These are phyloP conservation scores for Rhopalosiphum nymphaeae DNA, from an alignment of 2,888 invertebrate species.

Conservation along the genomic window DNA sequence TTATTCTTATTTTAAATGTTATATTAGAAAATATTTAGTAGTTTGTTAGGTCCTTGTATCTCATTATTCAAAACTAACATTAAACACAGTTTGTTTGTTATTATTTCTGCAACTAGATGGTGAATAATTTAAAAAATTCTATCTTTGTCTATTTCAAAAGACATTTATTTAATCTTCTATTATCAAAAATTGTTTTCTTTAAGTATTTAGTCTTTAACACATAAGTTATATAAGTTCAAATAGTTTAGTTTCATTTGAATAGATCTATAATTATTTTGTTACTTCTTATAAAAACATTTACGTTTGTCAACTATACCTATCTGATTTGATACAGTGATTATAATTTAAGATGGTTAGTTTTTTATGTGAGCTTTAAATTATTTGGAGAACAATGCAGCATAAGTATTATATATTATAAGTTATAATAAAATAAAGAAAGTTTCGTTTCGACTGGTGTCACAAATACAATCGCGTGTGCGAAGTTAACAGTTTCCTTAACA, in stretches of 20 bases:
- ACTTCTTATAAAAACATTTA: not conserved
- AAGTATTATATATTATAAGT: slow-evolving; percentile 25
- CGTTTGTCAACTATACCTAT: not conserved
- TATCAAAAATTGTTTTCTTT: not conserved
- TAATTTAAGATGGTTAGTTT: slow-evolving; percentile 12
- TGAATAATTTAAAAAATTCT: no score
- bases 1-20: not conserved
- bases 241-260: not conserved
- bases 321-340: not conserved
- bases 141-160: no score
- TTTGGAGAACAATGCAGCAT: slow-evolving; percentile 20
- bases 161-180: no score
- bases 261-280: not conserved
- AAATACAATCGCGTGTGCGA: slow-evolving; percentile 52
- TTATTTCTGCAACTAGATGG: not conserved
- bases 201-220: not conserved
- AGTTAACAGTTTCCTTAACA: slow-evolving; percentile 57
- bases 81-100: not conserved
- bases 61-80: not conserved
- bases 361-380: slow-evolving; percentile 38
- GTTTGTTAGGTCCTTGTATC: not conserved
- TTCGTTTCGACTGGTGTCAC: slow-evolving; percentile 64
- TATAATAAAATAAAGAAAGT: slow-evolving; percentile 61
- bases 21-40: not conserved
- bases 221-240: not conserved